Conservation (phyloP, 2,888 invertebrate species). For the Nemotelus pantherinus region DNA sequence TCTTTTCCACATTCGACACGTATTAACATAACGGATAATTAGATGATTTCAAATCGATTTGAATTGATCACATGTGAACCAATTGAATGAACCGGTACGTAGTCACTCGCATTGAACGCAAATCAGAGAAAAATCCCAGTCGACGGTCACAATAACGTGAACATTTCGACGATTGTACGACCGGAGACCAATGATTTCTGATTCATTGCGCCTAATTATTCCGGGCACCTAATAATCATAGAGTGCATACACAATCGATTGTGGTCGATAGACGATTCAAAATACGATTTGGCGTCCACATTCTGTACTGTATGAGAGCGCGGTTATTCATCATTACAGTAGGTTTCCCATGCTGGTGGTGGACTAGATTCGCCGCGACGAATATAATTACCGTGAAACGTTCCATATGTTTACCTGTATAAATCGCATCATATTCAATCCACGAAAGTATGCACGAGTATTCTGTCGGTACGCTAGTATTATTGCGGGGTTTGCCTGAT, state of each 20-base stretch:
- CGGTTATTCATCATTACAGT: slow-evolving; percentile 29
- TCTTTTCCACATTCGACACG: background rate
- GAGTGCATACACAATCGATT: slow-evolving; percentile 35
- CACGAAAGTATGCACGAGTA: background rate
- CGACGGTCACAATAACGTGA: slow-evolving; percentile 8
- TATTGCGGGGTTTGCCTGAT: slow-evolving; percentile 15
- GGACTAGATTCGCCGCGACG: slow-evolving; percentile 40
- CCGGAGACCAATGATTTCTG: slow-evolving; percentile 43
- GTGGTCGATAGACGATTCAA: slow-evolving; percentile 34
- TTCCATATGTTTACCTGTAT: slow-evolving; percentile 11
- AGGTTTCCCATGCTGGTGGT: slow-evolving; percentile 36
- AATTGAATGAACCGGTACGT: slow-evolving; percentile 18
- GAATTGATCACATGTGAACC: slow-evolving; percentile 13
- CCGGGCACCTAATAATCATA: slow-evolving; percentile 44
- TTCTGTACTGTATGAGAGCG: slow-evolving; percentile 17
- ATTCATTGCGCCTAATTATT: slow-evolving; percentile 44
- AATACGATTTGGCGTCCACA: slow-evolving; percentile 29
- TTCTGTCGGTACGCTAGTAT: background rate
- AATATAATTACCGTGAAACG: slow-evolving; percentile 43
- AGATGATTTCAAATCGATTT: slow-evolving; percentile 28
- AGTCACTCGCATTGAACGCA: slow-evolving; percentile 26
- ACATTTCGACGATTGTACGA: slow-evolving; percentile 12
- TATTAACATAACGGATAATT: slow-evolving; percentile 23
- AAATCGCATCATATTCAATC: background rate
- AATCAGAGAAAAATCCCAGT: slow-evolving; percentile 34